Conservation (phyloP, 1,140 invertebrate genomes). For the Drosophila nasuta region DNA sequence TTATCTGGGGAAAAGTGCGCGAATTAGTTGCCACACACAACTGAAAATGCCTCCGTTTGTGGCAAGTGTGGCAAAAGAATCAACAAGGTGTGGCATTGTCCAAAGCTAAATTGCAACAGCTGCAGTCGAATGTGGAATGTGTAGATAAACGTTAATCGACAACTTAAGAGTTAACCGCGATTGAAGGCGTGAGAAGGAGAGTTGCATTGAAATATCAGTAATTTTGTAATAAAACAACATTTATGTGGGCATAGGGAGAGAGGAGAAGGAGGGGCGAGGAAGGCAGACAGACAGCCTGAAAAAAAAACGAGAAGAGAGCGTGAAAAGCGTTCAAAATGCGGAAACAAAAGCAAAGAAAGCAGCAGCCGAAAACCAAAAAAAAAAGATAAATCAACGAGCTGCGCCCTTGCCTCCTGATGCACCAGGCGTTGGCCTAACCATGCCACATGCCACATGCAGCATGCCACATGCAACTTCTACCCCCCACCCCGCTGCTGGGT, state of each 20-base stretch:
- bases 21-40: slow-evolving; percentile 16
- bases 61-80: slow-evolving; percentile 1
- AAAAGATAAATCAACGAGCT: slow-evolving; percentile 33
- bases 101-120: neutral
- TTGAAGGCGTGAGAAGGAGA: neutral
- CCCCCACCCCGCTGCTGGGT: neutral
- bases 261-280: slow-evolving; percentile 44
- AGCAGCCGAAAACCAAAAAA: slow-evolving; percentile 62
- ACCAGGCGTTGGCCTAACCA: neutral
- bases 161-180: slow-evolving; percentile 47
- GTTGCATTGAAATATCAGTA: slow-evolving; percentile 57
- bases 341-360: slow-evolving; percentile 16
- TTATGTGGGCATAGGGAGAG: slow-evolving; percentile 49
- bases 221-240: slow-evolving; percentile 76
- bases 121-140: slow-evolving; percentile 31
- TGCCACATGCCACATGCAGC: neutral
- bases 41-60: no score
- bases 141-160: slow-evolving; percentile 59
- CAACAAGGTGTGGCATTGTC: slow-evolving; percentile 22
- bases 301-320: slow-evolving; percentile 41
- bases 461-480: no score
- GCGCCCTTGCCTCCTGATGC: neutral
- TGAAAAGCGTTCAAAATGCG: slow-evolving; percentile 19
- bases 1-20: slow-evolving; percentile 18
- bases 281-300: slow-evolving; percentile 65